These are phyloP conservation scores for Stylophora pistillata DNA, from an alignment of 64 coral and sea anemone genomes.

Conservation along the genomic window DNA sequence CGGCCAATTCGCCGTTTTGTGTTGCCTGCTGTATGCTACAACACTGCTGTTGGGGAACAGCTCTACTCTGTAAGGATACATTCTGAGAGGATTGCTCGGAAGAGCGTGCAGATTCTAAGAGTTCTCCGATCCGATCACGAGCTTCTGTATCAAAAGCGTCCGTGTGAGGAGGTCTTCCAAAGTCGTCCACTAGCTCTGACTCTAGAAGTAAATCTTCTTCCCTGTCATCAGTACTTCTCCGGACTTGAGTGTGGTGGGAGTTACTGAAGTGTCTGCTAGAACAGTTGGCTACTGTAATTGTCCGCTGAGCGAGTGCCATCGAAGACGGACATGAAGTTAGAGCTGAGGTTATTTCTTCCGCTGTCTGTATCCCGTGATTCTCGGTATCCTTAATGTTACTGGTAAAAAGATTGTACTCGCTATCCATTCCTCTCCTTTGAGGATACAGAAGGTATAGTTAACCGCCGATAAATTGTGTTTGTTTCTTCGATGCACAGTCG, in stretches of 20 bases:
- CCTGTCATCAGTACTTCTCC: not conserved
- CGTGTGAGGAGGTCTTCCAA: not conserved
- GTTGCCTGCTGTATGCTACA: not conserved
- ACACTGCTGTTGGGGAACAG: not conserved
- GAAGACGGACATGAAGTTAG: not conserved
- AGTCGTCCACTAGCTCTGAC: not conserved
- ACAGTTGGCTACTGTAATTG: not conserved
- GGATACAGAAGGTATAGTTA: not conserved
- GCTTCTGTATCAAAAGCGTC: not conserved
- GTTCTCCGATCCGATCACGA: not conserved
- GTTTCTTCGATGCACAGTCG: not conserved
- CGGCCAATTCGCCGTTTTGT: not conserved
- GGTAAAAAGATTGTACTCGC: not conserved
- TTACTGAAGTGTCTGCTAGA: not conserved
- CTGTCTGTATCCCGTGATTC: not conserved
- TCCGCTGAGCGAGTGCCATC: not conserved
- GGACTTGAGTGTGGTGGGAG: not conserved
- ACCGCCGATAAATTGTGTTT: not conserved
- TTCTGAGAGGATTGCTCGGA: not conserved
- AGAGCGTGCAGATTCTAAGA: not conserved
- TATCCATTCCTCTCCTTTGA: not conserved
- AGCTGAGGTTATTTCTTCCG: not conserved
- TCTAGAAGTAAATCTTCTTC: not conserved
- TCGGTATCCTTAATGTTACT: not conserved
- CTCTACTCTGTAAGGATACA: not conserved